These are phyloP conservation scores for Plebejus melissa DNA, from an alignment of 2,888 invertebrate species.

Conservation along the genomic window DNA sequence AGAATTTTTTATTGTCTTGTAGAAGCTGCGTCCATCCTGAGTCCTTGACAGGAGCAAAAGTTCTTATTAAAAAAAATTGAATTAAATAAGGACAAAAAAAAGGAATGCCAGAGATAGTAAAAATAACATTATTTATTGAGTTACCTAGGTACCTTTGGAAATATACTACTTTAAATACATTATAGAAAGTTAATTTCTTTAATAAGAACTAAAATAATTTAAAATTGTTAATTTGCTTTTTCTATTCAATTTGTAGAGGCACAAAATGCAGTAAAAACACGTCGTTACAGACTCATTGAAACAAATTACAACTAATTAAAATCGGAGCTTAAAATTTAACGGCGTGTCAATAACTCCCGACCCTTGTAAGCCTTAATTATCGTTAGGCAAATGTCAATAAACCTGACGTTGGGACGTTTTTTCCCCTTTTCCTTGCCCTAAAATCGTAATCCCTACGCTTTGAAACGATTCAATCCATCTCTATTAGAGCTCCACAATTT, in stretches of 20 bases:
- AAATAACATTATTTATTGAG: too few species aligned
- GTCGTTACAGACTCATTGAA: not conserved
- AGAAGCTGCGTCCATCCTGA: too few species aligned
- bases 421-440: constrained; percentile 72
- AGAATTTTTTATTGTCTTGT: too few species aligned
- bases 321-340: constrained; percentile 62
- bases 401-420: constrained; percentile 66
- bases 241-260: not conserved
- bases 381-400: constrained; percentile 73
- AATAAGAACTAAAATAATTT: too few species aligned
- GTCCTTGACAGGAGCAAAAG: too few species aligned
- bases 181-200: too few species aligned
- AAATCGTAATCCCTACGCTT: constrained; percentile 61
- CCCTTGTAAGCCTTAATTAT: constrained; percentile 71
- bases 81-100: too few species aligned
- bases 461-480: constrained; percentile 42
- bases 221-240: not conserved
- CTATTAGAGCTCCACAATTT: constrained; percentile 36
- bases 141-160: too few species aligned
- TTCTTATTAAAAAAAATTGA: too few species aligned
- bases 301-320: constrained; percentile 49
- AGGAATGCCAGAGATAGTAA: too few species aligned
- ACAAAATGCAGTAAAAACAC: not conserved
- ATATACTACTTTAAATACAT: too few species aligned
- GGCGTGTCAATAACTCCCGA: constrained; percentile 58